A percentile compares a stretch with the other conserved stretches of the same genome.
Evolutionary conservation across 2,113 vertebrate genomes (phyloP).

Genomic region (Peromyscus polionotus): DNA sequence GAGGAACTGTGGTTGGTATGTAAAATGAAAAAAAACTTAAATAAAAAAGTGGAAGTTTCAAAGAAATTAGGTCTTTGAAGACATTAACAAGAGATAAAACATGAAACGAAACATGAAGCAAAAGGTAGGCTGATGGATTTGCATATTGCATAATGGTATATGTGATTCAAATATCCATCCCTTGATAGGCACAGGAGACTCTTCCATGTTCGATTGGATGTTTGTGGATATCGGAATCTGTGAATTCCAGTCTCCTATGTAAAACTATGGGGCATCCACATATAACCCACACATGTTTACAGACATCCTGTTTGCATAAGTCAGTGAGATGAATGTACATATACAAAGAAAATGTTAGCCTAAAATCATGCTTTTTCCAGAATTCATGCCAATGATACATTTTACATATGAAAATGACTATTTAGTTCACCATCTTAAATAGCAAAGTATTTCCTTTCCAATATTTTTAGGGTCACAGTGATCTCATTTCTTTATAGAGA

Average conservation of each 20-base stretch:
- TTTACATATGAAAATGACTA: slow-evolving; percentile 4
- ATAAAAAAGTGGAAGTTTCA: neutral
- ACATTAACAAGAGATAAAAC: neutral
- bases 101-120: neutral
- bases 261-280: neutral
- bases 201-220: neutral
- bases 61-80: neutral
- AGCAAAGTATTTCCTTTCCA: slow-evolving; percentile 30
- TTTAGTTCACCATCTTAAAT: neutral
- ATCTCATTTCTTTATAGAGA: slow-evolving; percentile 18
- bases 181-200: neutral
- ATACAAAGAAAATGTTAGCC: slow-evolving; percentile 27
- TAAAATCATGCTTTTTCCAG: neutral
- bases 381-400: neutral
- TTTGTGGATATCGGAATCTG: too few relatives aligned
- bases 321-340: neutral
- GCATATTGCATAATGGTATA: neutral
- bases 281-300: neutral
- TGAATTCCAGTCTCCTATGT: too few relatives aligned
- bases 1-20: too few relatives aligned
- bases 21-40: too few relatives aligned
- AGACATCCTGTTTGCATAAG: neutral
- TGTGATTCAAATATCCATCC: neutral
- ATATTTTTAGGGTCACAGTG: neutral
- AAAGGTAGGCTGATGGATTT: neutral